Base-by-base conservation (phyloP, 2,797 vertebrate species). In the Catostomus latipinnis region DNA sequence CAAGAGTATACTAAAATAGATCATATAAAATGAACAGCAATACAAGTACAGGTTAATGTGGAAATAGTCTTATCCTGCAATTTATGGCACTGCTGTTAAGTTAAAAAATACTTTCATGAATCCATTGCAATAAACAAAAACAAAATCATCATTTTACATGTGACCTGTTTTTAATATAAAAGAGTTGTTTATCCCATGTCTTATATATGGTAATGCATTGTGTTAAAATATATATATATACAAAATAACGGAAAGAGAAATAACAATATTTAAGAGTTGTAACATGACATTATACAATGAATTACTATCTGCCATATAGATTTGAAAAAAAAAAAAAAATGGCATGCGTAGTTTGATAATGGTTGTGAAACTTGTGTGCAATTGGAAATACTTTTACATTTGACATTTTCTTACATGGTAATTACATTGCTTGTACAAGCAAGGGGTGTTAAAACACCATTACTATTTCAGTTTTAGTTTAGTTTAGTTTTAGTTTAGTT, bases 381-480 rank as follows among this genome's bases (percentile, higher is more conserved):
- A 85, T 87, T 80, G 85, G 85, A 90, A 86, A 85, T 86, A 81
- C 83, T 91, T 92, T 34, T 93, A 93, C 92, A 94, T 78, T 90
- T 86, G 2, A 34, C 34, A 34, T 2, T 34, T 34, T 4, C 34
- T 34, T 34, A 34, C 34, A 34, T 4, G 4, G 34, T 34, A 34
- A 34, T 34, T 87, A 89, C 90, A 86, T 77, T 81, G 81, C 80
- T 81, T 87, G 85, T 87, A 87, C 88, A 90, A 91, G 87, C 89
- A 88, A 90, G 86, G 71, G 88, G 86, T 85, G 83, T 89, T 87
- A 85, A 90, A 92, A 89, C 87, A 73, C 86, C 77, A 80, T 53
- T 13, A 54, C 48, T 14, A 49, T 16, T 9, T 49, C 69, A 60
- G 43, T 34, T 34, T 34, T 34, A 22, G 2, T 22, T 22, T 18